Base-by-base conservation (phyloP, 1,140 invertebrate genomes). In the Pseudomyrmex flavicornis region DNA sequence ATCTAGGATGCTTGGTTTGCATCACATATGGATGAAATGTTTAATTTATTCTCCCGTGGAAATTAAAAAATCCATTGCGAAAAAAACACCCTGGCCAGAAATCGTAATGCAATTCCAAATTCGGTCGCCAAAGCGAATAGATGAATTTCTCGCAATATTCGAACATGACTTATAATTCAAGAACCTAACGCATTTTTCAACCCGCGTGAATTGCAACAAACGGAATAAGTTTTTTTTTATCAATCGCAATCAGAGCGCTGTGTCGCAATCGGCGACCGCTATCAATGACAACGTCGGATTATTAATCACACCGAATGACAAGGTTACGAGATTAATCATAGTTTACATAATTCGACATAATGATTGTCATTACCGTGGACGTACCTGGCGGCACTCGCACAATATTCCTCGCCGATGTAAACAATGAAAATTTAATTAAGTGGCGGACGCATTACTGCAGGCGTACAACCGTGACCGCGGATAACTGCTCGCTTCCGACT, bases 221-320 rank as follows among this genome's bases (percentile, higher is more conserved):
- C 62, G 26, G n/a, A 26, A 73, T 15, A 35, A 52, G 1, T 50
- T 65, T 12, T 17, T 26, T 63, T 59, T 75, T 48, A 63, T 82
- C 70, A 75, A 80, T 70, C 54, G n/a, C 22, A 61, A 84, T 89
- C 82, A 80, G 70, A 48, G 77, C 76, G 83, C 70, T 79, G 82
- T 13, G 79, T 63, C 76, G 10, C 75, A 72, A 22, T 66, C 73
- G 73, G 13, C 62, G 50, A 26, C 8, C 44, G 44, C 54, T 77
- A 59, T 69, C 54, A 77, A 52, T 61, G 63, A 56, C 66, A 70
- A 73, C 73, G 58, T 50, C 52, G 84, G 15, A 84, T 89, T 85
- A 89, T 92, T 91, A 91, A 89, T 85, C 85, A 85, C 79, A 84
- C 75, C 89, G 86, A 91, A 93, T 90, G 82, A 85, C 90, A 92